Evolutionary conservation across 2,113 vertebrate species (phyloP).

Genomic region (Xenotilapia leptura): DNA sequence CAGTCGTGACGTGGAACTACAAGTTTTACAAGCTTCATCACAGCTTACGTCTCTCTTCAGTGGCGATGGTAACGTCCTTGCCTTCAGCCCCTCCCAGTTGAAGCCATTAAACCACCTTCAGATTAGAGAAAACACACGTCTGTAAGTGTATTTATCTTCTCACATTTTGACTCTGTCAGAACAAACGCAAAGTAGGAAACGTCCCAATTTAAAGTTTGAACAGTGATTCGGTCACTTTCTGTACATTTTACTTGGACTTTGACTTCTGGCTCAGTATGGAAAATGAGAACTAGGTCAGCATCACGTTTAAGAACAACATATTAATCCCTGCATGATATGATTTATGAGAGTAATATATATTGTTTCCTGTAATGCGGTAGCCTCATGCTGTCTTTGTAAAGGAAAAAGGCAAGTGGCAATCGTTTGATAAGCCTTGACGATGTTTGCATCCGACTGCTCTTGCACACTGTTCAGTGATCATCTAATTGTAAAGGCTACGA

Average conservation of each 20-base stretch:
- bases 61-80: conserved; percentile 76
- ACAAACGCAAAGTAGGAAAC: not conserved
- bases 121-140: not conserved
- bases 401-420: not conserved
- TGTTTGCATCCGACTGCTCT: not conserved
- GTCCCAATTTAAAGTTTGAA: not conserved
- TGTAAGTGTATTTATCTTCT: not conserved
- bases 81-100: conserved; percentile 87
- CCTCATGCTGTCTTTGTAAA: fast-evolving
- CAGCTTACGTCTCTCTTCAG: conserved; percentile 82
- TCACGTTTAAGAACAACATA: not conserved
- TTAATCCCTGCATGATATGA: not conserved
- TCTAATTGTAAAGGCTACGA: not conserved
- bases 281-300: not conserved
- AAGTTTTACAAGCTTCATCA: not conserved
- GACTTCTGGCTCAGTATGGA: not conserved
- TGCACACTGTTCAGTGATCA: not conserved
- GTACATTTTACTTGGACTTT: not conserved
- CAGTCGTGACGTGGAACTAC: not conserved
- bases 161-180: not conserved
- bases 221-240: not conserved
- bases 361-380: not conserved
- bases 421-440: not conserved
- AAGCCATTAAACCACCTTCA: conserved; percentile 89
- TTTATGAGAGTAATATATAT: not conserved